Conservation (phyloP, 2,113 vertebrate genomes). For the Phaetusa simplex region DNA sequence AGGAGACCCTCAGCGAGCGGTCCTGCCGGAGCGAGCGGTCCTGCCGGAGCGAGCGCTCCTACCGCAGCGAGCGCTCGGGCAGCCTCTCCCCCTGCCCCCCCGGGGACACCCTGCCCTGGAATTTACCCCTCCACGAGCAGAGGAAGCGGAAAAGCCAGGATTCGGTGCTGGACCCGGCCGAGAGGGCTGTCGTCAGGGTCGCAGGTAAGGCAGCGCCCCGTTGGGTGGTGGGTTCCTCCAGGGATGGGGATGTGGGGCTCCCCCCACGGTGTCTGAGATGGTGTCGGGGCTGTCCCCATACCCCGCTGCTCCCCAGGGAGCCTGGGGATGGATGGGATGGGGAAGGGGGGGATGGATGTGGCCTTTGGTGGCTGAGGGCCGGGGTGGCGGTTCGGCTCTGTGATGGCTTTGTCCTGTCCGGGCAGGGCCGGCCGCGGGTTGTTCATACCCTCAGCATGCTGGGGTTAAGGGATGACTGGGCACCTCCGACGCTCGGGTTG, state of each 20-base stretch:
- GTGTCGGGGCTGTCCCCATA: accelerated
- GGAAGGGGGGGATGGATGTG: not conserved
- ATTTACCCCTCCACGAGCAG: slow-evolving; percentile 93
- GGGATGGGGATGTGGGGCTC: not conserved
- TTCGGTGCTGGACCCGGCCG: slow-evolving; percentile 94
- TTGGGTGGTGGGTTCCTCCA: accelerated
- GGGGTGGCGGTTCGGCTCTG: not conserved
- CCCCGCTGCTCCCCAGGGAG: not conserved
- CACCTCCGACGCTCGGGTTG: not conserved
- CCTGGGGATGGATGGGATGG: not conserved
- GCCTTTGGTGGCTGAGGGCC: not conserved
- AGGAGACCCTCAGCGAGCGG: slow-evolving; percentile 94
- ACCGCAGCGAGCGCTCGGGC: slow-evolving; percentile 92
- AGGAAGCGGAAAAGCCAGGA: slow-evolving; percentile 96
- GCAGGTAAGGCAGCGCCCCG: slow-evolving; percentile 83
- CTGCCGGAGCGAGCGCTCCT: slow-evolving; percentile 90
- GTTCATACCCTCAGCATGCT: not conserved
- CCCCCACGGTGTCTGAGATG: accelerated
- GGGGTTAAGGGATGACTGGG: not conserved
- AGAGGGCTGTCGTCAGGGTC: slow-evolving; percentile 94
- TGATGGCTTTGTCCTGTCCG: not conserved
- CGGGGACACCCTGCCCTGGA: slow-evolving; percentile 97
- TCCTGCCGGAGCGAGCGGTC: slow-evolving; percentile 91
- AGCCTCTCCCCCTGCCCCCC: slow-evolving; percentile 90
- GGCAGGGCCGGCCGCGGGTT: not conserved